Evolutionary conservation across 1,140 invertebrate genomes (phyloP).

Genomic region (Agrypnia vestita): DNA sequence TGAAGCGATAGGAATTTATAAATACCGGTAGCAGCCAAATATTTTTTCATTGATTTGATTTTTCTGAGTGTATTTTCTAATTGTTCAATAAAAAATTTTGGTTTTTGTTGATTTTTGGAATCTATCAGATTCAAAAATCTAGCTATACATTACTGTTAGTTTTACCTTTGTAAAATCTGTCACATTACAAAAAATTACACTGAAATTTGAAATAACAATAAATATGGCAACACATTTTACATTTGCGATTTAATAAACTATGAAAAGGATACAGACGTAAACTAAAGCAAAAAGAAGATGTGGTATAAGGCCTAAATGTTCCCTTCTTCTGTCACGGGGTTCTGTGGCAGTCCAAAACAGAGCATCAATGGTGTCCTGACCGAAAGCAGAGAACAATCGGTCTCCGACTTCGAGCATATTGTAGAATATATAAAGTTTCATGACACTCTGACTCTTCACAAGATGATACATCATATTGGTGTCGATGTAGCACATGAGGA

Average conservation of each 20-base stretch:
- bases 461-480: constrained; percentile 99
- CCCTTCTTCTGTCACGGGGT: constrained; percentile 84
- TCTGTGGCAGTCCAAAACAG: constrained; percentile 98
- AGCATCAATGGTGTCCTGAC: constrained; percentile 98
- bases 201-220: no score
- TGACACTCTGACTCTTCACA: constrained; percentile 98
- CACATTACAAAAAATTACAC: background rate
- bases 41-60: no score
- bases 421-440: constrained; percentile 99
- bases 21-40: no score
- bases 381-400: constrained; percentile 96
- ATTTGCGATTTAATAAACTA: constrained; percentile 20
- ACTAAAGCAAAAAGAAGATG: constrained; percentile 92
- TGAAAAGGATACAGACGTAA: constrained; percentile 95
- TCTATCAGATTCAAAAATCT: no score
- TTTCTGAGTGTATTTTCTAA: no score
- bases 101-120: no score
- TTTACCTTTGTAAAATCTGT: no score
- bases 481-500: constrained; percentile 92
- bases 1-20: no score
- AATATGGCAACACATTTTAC: no score
- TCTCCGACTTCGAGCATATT: constrained; percentile 99
- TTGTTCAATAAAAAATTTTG: no score
- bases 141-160: no score
- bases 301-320: constrained; percentile 89